These are phyloP conservation scores for Leptopilina boulardi DNA, from an alignment of 1,140 invertebrate species.

Conservation along the genomic window DNA sequence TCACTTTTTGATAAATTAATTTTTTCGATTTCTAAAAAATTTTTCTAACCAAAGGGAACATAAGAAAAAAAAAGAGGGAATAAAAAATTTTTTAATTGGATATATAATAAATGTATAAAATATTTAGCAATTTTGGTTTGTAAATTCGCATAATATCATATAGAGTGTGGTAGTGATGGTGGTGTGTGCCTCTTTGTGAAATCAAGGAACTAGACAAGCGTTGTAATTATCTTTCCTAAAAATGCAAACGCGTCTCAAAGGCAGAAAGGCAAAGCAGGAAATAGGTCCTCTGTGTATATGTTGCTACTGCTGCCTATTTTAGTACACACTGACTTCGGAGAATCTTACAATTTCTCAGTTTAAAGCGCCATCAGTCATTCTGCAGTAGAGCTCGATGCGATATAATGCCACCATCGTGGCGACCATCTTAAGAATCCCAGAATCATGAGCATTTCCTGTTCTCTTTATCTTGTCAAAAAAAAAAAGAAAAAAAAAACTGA, in stretches of 20 bases:
- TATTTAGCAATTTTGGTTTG: background rate
- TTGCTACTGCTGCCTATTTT: slow-evolving; percentile 27
- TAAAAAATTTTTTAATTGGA: too few relatives aligned
- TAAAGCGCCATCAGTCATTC: slow-evolving; percentile 50
- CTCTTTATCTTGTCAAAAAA: slow-evolving; percentile 10
- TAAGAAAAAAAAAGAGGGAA: too few relatives aligned
- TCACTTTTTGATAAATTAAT: too few relatives aligned
- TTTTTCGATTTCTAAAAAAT: too few relatives aligned
- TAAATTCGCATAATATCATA: background rate
- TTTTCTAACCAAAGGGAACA: too few relatives aligned
- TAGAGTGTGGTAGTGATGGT: too few relatives aligned
- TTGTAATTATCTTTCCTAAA: slow-evolving; percentile 28
- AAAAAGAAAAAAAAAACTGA: too few relatives aligned
- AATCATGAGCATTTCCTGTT: background rate
- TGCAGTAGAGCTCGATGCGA: slow-evolving; percentile 42
- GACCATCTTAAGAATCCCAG: slow-evolving; percentile 3
- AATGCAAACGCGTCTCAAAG: slow-evolving; percentile 26
- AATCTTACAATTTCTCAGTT: slow-evolving; percentile 27
- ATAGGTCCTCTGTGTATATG: slow-evolving; percentile 16
- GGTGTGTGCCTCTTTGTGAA: background rate
- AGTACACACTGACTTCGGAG: slow-evolving; percentile 16
- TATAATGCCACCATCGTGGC: slow-evolving; percentile 37
- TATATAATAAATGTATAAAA: background rate
- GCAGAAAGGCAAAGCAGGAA: slow-evolving; percentile 23
- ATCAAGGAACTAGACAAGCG: slow-evolving; percentile 19